Evolutionary conservation across 2,797 vertebrate genomes (phyloP), one percentile per base, ranked within the genome.

Genomic region (Oreonectes daqikongensis): DNA sequence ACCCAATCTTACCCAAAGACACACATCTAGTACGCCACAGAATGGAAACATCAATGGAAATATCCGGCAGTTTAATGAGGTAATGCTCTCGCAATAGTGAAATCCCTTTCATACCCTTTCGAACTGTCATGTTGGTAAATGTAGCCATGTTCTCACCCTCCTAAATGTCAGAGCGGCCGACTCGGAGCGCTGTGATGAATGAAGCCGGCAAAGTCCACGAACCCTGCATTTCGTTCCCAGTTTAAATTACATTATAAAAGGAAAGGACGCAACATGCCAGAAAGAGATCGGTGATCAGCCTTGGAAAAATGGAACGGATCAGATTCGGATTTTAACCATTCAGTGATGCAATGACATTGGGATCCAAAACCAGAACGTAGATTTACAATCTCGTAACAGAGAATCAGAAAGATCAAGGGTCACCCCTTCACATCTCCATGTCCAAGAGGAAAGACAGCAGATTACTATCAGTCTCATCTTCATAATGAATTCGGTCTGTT

Each of bases 341-440:
- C 26, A 66, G 57, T 85, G 69, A 82, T 81, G 74, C 83, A 72
- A 77, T 77, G 53, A 61, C 44, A 77, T n/a, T 7, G 30, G 15
- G 28, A 64, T 48, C 60, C 44, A 55, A 50, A 2, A 48, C 26
- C 8, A 59, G 30, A 46, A 50, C 30, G n/a, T 8, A 57, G 7
- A 30, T n/a, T 53, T 40, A 35, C 35, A 32, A 60, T 60, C 75
- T 69, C 82, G 81, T 77, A 70, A 83, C 80, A 79, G 79, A 78
- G 50, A 84, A 82, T 77, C 30, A 11, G 38, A 74, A 59, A 81
- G 74, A 79, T 69, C 26, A 84, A 55, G 81, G 60, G 73, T 82
- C 71, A 81, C 55, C 30, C 28, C 38, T 48, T 15, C 32, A 32
- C 24, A 9, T 46, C 44, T 59, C 32, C 12, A 24, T 71, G 42